Percentiles rank a stretch among this genome's conserved stretches.
phyloP scores from a whole-genome alignment of 2,888 invertebrate species.

The Diadegma fenestrale region DNA sequence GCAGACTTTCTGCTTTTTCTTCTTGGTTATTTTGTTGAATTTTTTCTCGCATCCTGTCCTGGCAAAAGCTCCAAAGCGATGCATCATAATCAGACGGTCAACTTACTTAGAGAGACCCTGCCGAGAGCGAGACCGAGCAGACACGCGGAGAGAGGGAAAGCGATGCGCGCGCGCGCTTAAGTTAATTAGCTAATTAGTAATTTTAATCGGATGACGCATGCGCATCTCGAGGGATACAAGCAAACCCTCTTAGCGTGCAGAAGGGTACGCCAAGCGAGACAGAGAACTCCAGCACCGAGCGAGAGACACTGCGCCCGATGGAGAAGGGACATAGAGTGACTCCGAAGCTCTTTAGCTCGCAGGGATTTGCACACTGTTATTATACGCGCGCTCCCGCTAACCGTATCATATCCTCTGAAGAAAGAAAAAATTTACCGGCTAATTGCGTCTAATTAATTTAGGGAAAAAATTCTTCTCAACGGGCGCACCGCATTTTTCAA shows the following conservation, averaged over 20 bases:
- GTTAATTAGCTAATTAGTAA: slow-evolving; percentile 85
- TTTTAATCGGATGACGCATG: slow-evolving; percentile 85
- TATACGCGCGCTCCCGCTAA: slow-evolving; percentile 51
- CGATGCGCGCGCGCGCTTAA: slow-evolving; percentile 77
- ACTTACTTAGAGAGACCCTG: slow-evolving; percentile 75
- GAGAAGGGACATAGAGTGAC: slow-evolving; percentile 48
- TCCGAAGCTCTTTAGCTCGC: slow-evolving; percentile 60
- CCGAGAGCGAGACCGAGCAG: slow-evolving; percentile 45
- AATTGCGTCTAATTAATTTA: slow-evolving; percentile 84
- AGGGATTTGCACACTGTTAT: slow-evolving; percentile 58
- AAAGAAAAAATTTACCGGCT: slow-evolving; percentile 70
- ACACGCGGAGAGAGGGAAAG: slow-evolving; percentile 37
- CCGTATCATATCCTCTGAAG: slow-evolving; percentile 69
- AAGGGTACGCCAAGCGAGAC: slow-evolving; percentile 65
- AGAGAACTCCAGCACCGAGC: slow-evolving; percentile 48
- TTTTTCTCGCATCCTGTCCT: slow-evolving; percentile 24
- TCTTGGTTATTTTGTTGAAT: slow-evolving; percentile 1
- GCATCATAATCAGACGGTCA: slow-evolving; percentile 85
- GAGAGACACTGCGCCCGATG: slow-evolving; percentile 49
- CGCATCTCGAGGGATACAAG: slow-evolving; percentile 85
- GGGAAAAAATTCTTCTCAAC: slow-evolving; percentile 80
- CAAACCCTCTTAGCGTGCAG: slow-evolving; percentile 84
- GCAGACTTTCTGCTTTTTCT: slow-evolving; percentile 24
- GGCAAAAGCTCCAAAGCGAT: slow-evolving; percentile 68
- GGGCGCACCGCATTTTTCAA: slow-evolving; percentile 49